A percentile compares a stretch with the other conserved stretches of the same genome.
These are phyloP conservation scores for Microlaimidae sp. DNA, from an alignment of 2,888 invertebrate species.

Conservation along the genomic window DNA sequence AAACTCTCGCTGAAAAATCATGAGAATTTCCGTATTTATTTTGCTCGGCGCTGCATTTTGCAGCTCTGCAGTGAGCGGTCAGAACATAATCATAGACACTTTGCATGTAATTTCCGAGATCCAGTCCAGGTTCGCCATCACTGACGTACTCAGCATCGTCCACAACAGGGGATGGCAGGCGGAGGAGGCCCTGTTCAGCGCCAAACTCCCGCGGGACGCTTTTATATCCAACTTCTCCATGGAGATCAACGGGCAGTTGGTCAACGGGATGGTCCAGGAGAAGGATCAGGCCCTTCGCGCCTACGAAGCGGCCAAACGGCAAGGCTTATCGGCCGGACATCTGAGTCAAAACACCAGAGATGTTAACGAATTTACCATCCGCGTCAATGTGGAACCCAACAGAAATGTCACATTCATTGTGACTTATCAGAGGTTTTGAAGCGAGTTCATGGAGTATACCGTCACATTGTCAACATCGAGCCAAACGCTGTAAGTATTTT, in stretches of 20 bases:
- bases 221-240: neutral
- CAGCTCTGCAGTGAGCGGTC: too few species aligned
- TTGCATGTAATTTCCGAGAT: neutral
- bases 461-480: constrained; percentile 51
- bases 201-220: neutral
- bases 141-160: neutral
- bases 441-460: constrained; percentile 50
- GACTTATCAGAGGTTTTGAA: constrained; percentile 53
- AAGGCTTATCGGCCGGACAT: neutral
- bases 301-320: neutral
- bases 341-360: constrained; percentile 5
- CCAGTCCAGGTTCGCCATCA: neutral
- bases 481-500: constrained; percentile 44
- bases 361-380: constrained; percentile 13
- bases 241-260: neutral
- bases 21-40: too few species aligned
- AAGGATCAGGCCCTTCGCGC: neutral
- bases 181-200: neutral
- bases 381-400: constrained; percentile 12
- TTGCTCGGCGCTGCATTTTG: too few species aligned
- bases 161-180: neutral
- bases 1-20: too few species aligned
- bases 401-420: constrained; percentile 49
- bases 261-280: neutral
- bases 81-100: too few species aligned